phyloP scores from a whole-genome alignment of 2,888 invertebrate genomes.

The Caenorhabditis macrosperma region DNA sequence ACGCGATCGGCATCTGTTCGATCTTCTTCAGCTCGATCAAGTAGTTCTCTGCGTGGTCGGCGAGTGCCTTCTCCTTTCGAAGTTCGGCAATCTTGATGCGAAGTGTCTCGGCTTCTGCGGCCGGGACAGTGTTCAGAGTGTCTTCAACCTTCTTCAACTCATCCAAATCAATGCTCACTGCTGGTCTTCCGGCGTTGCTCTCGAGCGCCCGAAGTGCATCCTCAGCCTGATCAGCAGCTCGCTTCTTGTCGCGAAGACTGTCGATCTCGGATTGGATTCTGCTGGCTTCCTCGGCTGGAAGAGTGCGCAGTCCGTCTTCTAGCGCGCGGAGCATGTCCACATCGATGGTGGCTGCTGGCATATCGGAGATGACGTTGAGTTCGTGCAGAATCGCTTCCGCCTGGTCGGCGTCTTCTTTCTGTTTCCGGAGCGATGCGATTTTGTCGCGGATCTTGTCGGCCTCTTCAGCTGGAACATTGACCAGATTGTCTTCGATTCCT shows the following conservation, averaged over 20 bases:
- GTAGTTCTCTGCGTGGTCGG: constrained; percentile 33
- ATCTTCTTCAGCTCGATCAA: constrained; percentile 29
- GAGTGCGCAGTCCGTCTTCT: constrained; percentile 3
- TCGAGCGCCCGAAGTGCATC: constrained; percentile 6
- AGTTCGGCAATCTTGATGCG: constrained; percentile 18
- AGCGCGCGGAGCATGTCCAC: constrained; percentile 14
- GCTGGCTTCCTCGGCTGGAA: constrained; percentile 4
- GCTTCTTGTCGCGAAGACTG: constrained; percentile 21
- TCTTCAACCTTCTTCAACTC: constrained; percentile 31
- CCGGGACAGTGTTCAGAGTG: constrained; percentile 10
- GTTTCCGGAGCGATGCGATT: constrained; percentile 22
- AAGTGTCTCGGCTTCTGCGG: constrained; percentile 6
- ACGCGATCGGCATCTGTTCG: constrained; percentile 20
- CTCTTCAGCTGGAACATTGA: constrained; percentile 6
- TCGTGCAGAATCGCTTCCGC: constrained; percentile 20
- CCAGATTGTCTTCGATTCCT: constrained; percentile 26
- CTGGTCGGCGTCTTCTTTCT: constrained; percentile 29
- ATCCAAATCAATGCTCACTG: constrained; percentile 13
- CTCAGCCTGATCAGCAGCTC: not conserved
- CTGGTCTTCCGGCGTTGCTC: not conserved
- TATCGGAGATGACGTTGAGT: constrained; percentile 14
- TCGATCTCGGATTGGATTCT: constrained; percentile 35
- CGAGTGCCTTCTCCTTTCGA: constrained; percentile 13
- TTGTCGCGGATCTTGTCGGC: constrained; percentile 20
- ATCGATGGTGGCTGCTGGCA: constrained; percentile 26